phyloP scores from a whole-genome alignment of 2,113 vertebrate genomes.

The Puntigrus tetrazona region DNA sequence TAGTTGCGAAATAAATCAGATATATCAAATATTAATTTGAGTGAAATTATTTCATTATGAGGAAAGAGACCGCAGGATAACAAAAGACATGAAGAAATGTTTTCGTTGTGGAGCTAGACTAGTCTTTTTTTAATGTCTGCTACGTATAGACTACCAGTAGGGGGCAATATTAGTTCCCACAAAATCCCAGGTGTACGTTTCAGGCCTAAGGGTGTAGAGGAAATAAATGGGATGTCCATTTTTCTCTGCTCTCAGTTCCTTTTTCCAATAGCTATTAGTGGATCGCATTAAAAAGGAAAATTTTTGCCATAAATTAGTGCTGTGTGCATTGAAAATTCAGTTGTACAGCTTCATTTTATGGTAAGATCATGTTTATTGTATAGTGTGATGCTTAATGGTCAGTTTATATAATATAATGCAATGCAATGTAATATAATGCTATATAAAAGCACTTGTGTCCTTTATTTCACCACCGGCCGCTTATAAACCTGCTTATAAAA shows the following conservation, averaged over 20 bases:
- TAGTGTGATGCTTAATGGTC: neutral
- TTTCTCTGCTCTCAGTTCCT: constrained; percentile 7
- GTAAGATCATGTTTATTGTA: neutral
- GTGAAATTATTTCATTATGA: neutral
- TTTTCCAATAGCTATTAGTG: constrained; percentile 14
- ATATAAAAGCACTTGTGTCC: neutral
- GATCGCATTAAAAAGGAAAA: constrained; percentile 23
- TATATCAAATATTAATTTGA: neutral
- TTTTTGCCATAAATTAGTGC: constrained; percentile 1
- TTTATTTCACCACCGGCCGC: constrained; percentile 24
- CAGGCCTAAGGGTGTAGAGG: constrained; percentile 2
- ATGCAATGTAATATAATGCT: neutral
- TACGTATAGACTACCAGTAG: constrained; percentile 25
- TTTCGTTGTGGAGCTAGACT: neutral
- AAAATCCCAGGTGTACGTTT: neutral
- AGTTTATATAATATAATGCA: neutral
- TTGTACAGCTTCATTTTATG: neutral
- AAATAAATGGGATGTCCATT: constrained; percentile 14
- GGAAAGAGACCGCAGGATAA: neutral
- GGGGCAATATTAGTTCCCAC: constrained; percentile 7
- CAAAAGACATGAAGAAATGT: neutral
- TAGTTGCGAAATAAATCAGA: neutral
- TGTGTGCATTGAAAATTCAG: neutral
- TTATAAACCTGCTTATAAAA: constrained; percentile 25
- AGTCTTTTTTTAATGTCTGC: neutral